Evolutionary conservation across 2,797 vertebrate species (phyloP).

Genomic region (Eulemur albifrons): DNA sequence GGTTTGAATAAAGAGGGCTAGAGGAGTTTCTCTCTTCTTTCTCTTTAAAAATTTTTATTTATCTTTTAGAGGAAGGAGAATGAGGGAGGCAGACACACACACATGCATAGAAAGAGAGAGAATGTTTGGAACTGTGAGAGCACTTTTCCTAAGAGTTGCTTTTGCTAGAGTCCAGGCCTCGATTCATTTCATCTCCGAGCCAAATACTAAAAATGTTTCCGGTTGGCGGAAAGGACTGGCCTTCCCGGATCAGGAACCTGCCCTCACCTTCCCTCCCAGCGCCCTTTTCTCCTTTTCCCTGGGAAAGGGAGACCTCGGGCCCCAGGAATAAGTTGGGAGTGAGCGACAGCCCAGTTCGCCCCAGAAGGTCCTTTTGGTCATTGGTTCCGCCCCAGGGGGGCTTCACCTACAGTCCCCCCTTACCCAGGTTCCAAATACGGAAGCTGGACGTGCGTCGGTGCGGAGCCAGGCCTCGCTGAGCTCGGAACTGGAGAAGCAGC

Average conservation of each 20-base stretch:
- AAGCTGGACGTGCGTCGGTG: neutral
- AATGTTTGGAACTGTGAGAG: neutral
- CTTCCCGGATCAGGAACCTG: neutral
- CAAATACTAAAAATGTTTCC: neutral
- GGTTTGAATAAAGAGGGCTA: neutral
- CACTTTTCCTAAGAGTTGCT: neutral
- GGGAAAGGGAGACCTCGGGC: neutral
- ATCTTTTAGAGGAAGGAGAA: conserved; percentile 4
- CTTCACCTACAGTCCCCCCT: neutral
- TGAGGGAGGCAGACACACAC: neutral
- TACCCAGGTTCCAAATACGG: neutral
- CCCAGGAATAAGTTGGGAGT: neutral
- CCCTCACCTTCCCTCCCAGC: too few relatives aligned
- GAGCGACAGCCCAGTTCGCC: neutral
- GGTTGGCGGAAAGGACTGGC: neutral
- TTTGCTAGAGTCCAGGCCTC: neutral
- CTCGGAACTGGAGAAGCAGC: neutral
- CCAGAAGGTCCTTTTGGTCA: neutral
- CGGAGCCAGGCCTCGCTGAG: conserved; percentile 29
- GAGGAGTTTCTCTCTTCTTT: neutral
- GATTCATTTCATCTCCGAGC: neutral
- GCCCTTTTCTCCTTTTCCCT: neutral
- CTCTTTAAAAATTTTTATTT: neutral
- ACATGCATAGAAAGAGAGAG: neutral
- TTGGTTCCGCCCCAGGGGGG: neutral